phyloP scores from a whole-genome alignment of 2,113 vertebrate species.

The Martes martes region DNA sequence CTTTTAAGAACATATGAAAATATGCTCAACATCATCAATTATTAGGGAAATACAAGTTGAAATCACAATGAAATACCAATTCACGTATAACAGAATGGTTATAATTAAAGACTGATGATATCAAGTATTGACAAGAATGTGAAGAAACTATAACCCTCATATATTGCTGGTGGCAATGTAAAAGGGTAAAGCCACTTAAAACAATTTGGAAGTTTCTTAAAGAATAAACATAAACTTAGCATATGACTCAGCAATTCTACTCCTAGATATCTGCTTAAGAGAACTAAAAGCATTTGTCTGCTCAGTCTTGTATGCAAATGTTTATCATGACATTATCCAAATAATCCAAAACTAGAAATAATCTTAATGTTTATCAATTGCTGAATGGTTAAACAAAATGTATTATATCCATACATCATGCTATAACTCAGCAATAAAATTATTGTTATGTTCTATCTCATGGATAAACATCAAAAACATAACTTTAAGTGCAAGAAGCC shows the following conservation, averaged over 20 bases:
- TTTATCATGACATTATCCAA: conserved; percentile 8
- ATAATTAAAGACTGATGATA: not conserved
- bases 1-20: conserved; percentile 3
- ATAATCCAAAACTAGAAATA: conserved; percentile 26
- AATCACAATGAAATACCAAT: not conserved
- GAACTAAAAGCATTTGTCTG: not conserved
- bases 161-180: not conserved
- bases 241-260: not conserved
- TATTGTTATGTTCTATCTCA: not conserved
- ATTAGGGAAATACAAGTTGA: not conserved
- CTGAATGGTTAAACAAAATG: conserved; percentile 25
- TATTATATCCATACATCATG: not conserved
- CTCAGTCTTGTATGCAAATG: not conserved
- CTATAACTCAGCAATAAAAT: not conserved
- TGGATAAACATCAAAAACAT: not conserved
- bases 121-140: not conserved
- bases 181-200: not conserved
- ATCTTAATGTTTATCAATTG: not conserved
- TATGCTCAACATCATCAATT: not conserved
- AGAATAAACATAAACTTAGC: conserved; percentile 15
- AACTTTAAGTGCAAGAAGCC: not conserved
- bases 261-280: not conserved
- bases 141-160: not conserved
- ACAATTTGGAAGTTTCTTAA: not conserved
- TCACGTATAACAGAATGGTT: not conserved